These are phyloP conservation scores for Azorinus chamasolen DNA, from an alignment of 2,888 invertebrate species.

Conservation along the genomic window DNA sequence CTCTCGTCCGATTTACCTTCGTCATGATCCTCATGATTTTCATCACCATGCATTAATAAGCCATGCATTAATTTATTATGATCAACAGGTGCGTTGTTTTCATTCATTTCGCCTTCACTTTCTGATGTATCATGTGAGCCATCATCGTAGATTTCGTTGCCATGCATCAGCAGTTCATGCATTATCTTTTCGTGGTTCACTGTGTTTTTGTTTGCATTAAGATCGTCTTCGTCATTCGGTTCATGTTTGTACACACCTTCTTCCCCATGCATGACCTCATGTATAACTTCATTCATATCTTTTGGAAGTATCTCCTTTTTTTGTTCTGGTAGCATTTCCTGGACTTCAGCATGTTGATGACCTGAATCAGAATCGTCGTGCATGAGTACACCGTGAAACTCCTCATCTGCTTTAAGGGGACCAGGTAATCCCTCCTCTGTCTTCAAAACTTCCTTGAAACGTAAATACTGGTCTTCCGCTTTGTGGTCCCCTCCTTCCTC, in stretches of 20 bases:
- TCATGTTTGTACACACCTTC: slow-evolving; percentile 39
- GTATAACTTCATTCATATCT: slow-evolving; percentile 62
- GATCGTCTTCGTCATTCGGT: slow-evolving; percentile 7
- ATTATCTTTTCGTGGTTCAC: slow-evolving; percentile 55
- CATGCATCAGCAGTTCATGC: slow-evolving; percentile 71
- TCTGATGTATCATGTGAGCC: slow-evolving; percentile 6
- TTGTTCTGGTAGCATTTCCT: slow-evolving; percentile 32
- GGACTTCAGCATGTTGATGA: slow-evolving; percentile 48
- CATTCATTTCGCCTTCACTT: slow-evolving; percentile 4
- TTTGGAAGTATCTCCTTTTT: slow-evolving; percentile 39
- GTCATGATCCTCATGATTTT: slow-evolving; percentile 41
- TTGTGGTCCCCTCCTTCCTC: slow-evolving; percentile 63
- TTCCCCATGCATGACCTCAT: slow-evolving; percentile 58
- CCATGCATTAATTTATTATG: slow-evolving; percentile 60
- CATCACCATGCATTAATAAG: slow-evolving; percentile 63
- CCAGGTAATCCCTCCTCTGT: slow-evolving; percentile 35
- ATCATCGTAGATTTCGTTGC: slow-evolving; percentile 36
- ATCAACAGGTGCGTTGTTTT: slow-evolving; percentile 37
- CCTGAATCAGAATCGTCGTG: slow-evolving; percentile 67
- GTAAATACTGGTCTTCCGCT: slow-evolving; percentile 65
- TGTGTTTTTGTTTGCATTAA: slow-evolving; percentile 19
- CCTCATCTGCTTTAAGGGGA: slow-evolving; percentile 65
- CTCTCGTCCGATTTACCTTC: slow-evolving; percentile 21
- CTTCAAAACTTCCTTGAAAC: slow-evolving; percentile 36
- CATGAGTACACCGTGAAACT: slow-evolving; percentile 77